Conservation (phyloP, 1,140 invertebrate species). For the Callitettix versicolor region DNA sequence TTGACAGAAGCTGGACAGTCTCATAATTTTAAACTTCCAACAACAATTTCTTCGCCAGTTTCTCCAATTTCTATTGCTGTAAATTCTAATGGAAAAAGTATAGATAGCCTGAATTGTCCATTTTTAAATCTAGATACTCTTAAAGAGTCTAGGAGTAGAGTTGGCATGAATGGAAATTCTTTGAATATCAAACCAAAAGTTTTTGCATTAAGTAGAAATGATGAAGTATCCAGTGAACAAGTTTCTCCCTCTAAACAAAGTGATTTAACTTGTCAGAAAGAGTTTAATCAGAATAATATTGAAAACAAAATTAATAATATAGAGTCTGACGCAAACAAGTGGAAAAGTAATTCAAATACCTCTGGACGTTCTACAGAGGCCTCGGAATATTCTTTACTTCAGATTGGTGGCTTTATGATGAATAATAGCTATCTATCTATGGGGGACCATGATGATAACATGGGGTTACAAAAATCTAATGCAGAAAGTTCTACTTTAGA, state of each 20-base stretch:
- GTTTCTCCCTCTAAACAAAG: not conserved
- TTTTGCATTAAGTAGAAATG: too few relatives aligned
- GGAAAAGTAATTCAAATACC: not conserved
- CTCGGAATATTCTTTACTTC: constrained; percentile 12
- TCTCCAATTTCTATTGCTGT: constrained; percentile 12
- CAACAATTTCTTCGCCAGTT: constrained; percentile 18
- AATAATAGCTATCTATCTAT: constrained; percentile 41
- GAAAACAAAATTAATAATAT: not conserved
- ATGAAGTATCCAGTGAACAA: too few relatives aligned
- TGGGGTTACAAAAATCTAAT: constrained; percentile 40
- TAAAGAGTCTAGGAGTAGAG: too few relatives aligned
- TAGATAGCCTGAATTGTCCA: not conserved
- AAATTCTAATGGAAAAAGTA: constrained; percentile 3
- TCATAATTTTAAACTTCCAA: constrained; percentile 39
- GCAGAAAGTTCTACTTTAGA: constrained; percentile 4
- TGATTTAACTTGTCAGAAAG: not conserved
- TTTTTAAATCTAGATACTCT: too few relatives aligned
- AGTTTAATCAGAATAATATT: not conserved
- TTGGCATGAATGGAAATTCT: too few relatives aligned
- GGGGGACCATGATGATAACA: constrained; percentile 51
- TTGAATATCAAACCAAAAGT: too few relatives aligned
- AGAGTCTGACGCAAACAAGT: not conserved
- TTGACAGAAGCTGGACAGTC: constrained; percentile 52
- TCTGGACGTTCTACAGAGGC: constrained; percentile 28
- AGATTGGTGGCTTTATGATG: constrained; percentile 35